Evolutionary conservation across 2,113 vertebrate genomes (phyloP).

Genomic region (Otus sunia): DNA sequence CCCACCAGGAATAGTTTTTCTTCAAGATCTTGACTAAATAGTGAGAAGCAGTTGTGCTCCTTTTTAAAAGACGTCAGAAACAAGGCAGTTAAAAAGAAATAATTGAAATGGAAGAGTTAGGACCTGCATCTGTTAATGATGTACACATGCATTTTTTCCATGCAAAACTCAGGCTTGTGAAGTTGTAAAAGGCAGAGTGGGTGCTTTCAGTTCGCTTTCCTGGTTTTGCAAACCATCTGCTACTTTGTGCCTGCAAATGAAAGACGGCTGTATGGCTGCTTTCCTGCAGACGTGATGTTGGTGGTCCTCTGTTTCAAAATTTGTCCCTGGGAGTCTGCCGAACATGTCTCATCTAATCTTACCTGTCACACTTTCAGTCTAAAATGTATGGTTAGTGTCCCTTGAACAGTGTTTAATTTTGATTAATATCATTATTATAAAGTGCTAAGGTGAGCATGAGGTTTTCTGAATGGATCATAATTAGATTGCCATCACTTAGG

Average conservation of each 20-base stretch:
- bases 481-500: background rate
- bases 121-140: conserved; percentile 16
- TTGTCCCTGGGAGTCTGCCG: background rate
- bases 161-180: background rate
- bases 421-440: background rate
- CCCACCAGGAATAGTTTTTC: conserved; percentile 18
- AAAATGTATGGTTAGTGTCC: background rate
- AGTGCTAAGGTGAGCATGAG: background rate
- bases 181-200: background rate
- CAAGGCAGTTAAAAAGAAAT: conserved; percentile 24
- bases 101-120: conserved; percentile 23
- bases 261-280: background rate
- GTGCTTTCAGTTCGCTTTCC: background rate
- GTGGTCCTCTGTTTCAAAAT: background rate
- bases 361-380: background rate
- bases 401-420: background rate
- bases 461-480: background rate
- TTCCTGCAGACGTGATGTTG: background rate
- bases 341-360: background rate
- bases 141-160: background rate
- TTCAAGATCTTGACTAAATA: background rate
- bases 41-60: background rate
- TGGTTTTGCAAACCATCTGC: conserved; percentile 40
- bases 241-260: background rate
- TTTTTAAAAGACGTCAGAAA: conserved; percentile 2